Evolutionary conservation across 2,797 vertebrate genomes (phyloP), one percentile per base, ranked within the genome.

Genomic region (Otolemur crassicaudatus): DNA sequence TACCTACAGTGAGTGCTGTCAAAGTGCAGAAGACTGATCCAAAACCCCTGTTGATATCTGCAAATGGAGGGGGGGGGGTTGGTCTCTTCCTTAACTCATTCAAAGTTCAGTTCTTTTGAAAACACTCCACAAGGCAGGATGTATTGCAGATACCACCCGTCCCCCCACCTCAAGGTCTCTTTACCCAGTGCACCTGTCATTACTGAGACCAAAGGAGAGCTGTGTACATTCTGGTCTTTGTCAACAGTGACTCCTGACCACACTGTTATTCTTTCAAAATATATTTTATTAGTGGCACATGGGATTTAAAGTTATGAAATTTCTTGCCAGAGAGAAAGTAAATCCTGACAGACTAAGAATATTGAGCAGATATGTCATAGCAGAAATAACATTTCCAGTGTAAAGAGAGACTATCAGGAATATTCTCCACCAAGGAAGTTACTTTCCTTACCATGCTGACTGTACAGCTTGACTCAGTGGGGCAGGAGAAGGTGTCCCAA

Each of bases 221-320:
- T 8, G 1, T 34, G 19, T 29, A 49, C 65, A 5, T 22, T 91
- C 91, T 49, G 75, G 75, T 58, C 91, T 91, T 82, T 17, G 63
- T 79, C 93, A 84, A 60, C 58, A 93, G 96, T 63, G 95, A 97
- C 93, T 82, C 93, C 96, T 94, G 80, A 87, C 82, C 95, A 96
- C 94, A 56, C 58, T 23, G 53, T 83, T 58, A 76, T 81, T 95
- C 89, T 94, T 97, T 94, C 90, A 94, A 96, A 97, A 97, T 40
- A 90, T 40, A 94, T 46, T 96, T 97, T 96, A 97, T 96, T 97
- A 94, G 96, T 61, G 60, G 88, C 90, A 94, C 29, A 77, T 31
- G 93, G 90, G 63, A 76, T 87, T 70, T 60, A 58, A 91, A 63
- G 70, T 25, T 49, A 72, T 43, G 89, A 76, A 77, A 23, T 85